Percentiles rank a stretch among this genome's conserved stretches.
Evolutionary conservation across 2,797 vertebrate genomes (phyloP).

Genomic region (Leontocebus nigricollis): DNA sequence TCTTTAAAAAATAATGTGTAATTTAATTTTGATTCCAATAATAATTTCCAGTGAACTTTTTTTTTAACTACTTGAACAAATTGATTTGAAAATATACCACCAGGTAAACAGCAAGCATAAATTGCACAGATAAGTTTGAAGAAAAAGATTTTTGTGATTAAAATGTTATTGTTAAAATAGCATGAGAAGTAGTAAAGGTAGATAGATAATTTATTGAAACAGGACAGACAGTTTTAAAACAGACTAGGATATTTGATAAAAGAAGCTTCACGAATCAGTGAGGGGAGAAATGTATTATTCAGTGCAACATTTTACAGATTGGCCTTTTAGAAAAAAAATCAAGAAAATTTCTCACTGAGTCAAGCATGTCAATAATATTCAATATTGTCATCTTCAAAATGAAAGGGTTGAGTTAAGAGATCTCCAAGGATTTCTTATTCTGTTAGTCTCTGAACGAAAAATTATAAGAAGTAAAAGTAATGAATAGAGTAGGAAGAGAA

Average conservation of each 20-base stretch:
- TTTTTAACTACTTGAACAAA: neutral
- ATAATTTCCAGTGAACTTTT: neutral
- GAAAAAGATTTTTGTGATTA: neutral
- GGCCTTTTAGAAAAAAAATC: neutral
- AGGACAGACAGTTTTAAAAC: neutral
- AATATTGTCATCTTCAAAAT: neutral
- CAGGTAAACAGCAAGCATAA: neutral
- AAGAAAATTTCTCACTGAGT: neutral
- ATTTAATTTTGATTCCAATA: neutral
- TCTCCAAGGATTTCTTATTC: neutral
- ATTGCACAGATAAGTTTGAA: neutral
- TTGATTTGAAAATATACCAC: neutral
- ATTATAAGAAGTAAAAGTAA: neutral
- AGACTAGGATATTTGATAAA: neutral
- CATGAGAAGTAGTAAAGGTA: neutral
- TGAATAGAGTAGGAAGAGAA: neutral
- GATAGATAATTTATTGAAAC: neutral
- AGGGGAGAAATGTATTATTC: neutral
- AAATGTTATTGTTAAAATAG: neutral
- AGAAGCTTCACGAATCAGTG: neutral
- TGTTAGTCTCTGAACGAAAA: neutral
- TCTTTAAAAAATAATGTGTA: neutral
- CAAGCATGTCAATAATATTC: neutral
- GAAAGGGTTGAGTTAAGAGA: neutral
- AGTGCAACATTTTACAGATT: neutral